Conservation (phyloP, 2,888 invertebrate genomes). For the Eristalis pertinax region DNA sequence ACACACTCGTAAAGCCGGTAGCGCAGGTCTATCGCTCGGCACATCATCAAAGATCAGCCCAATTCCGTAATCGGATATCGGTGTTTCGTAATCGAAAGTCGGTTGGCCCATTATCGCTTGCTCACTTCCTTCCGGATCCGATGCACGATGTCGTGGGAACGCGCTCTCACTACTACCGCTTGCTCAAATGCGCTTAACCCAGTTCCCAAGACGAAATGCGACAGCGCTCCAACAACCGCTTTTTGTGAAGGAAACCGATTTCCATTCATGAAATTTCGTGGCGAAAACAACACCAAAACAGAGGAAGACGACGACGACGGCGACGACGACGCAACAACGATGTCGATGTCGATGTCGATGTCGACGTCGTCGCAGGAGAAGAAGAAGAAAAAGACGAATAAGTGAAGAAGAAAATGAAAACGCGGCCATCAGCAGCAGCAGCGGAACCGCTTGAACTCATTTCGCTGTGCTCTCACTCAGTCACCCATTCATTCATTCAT, state of each 20-base stretch:
- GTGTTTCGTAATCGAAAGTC: constrained; percentile 54
- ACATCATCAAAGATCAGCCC: neutral
- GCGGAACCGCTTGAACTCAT: constrained; percentile 58
- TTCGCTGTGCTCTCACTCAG: constrained; percentile 46
- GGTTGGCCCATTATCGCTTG: constrained; percentile 18
- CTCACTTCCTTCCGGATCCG: constrained; percentile 52
- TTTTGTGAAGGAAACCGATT: constrained; percentile 63
- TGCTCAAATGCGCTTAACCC: constrained; percentile 32
- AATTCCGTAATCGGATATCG: constrained; percentile 65
- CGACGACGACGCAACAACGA: constrained; percentile 7
- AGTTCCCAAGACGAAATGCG: constrained; percentile 32
- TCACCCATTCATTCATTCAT: constrained; percentile 56
- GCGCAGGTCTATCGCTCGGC: neutral
- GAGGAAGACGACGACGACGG: neutral
- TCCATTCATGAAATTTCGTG: constrained; percentile 66
- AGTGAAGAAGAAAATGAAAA: constrained; percentile 15
- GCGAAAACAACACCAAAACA: constrained; percentile 31
- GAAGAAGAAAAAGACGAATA: constrained; percentile 3
- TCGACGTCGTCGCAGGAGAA: constrained; percentile 2
- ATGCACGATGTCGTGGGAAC: neutral
- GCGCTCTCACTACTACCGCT: constrained; percentile 25
- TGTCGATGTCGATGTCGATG: no score
- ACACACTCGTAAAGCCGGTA: neutral
- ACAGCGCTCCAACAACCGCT: neutral
- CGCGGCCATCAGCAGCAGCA: constrained; percentile 35